Percentiles rank a stretch among this genome's conserved stretches.
Evolutionary conservation across 2,888 invertebrate genomes (phyloP).

Genomic region (Parelbella ahira): DNA sequence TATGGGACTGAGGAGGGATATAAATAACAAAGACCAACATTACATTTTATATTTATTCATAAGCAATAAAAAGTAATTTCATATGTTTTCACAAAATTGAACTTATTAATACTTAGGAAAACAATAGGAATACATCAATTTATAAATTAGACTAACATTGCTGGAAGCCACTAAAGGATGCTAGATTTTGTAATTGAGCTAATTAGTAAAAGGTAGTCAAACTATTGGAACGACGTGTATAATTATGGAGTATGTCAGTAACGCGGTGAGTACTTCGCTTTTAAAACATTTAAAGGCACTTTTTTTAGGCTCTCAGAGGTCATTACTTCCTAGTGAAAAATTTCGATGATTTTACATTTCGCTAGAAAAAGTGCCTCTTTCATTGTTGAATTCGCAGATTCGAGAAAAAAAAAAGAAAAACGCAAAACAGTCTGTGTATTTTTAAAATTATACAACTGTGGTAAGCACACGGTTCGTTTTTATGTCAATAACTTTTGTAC

Average conservation of each 20-base stretch:
- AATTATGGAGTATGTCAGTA: slow-evolving; percentile 17
- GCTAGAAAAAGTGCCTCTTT: too few species aligned
- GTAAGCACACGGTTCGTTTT: too few species aligned
- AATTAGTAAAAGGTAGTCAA: slow-evolving; percentile 37
- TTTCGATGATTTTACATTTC: slow-evolving; percentile 8
- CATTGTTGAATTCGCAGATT: too few species aligned
- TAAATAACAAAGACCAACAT: slow-evolving; percentile 34
- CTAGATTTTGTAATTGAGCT: slow-evolving; percentile 33
- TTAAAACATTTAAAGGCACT: slow-evolving; percentile 68
- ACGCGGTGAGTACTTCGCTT: slow-evolving; percentile 43
- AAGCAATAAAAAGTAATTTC: slow-evolving; percentile 78
- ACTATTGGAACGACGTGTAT: slow-evolving; percentile 34
- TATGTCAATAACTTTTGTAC: too few species aligned
- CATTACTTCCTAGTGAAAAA: slow-evolving; percentile 2
- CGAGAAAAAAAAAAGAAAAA: too few species aligned
- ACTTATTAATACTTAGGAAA: slow-evolving; percentile 56
- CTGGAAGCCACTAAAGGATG: slow-evolving; percentile 57
- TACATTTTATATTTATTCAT: slow-evolving; percentile 74
- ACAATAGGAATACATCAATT: slow-evolving; percentile 48
- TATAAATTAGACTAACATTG: slow-evolving; percentile 49
- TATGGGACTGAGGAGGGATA: too few species aligned
- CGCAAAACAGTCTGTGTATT: too few species aligned
- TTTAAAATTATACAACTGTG: too few species aligned
- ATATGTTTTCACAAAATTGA: slow-evolving; percentile 65
- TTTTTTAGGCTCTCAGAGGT: slow-evolving; percentile 44